These are phyloP conservation scores for Elaphurus davidianus DNA, from an alignment of 2,113 vertebrate species.

Conservation along the genomic window DNA sequence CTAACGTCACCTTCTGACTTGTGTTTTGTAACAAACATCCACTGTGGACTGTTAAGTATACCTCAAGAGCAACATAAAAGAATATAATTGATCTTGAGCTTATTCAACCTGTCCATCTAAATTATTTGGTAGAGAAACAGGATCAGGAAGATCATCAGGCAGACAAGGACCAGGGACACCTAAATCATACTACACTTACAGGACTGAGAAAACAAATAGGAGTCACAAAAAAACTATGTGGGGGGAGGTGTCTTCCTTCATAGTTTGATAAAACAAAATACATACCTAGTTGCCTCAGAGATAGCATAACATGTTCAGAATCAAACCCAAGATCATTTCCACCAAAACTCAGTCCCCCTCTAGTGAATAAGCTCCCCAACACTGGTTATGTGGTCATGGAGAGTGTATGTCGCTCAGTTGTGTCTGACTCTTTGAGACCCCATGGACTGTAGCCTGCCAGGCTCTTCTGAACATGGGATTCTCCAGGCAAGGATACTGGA, in stretches of 20 bases:
- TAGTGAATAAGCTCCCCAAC: background rate
- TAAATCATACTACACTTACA: background rate
- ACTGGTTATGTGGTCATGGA: background rate
- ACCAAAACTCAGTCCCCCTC: background rate
- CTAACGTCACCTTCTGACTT: background rate
- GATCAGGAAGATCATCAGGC: background rate
- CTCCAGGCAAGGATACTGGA: background rate
- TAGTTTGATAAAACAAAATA: background rate
- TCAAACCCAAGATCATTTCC: background rate
- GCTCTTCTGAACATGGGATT: background rate
- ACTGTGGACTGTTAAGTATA: background rate
- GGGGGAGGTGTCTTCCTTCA: background rate
- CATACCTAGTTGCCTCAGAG: background rate
- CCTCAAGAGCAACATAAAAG: background rate
- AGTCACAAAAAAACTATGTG: background rate
- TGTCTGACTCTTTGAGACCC: background rate
- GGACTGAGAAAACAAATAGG: background rate
- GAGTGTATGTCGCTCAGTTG: background rate
- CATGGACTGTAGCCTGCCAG: background rate
- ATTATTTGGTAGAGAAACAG: background rate
- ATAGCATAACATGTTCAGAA: background rate
- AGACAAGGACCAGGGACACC: background rate
- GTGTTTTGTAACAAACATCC: background rate
- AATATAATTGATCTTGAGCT: background rate
- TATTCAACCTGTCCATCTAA: background rate